These are phyloP conservation scores for Volucella zonaria DNA, from an alignment of 2,888 invertebrate genomes.

Conservation along the genomic window DNA sequence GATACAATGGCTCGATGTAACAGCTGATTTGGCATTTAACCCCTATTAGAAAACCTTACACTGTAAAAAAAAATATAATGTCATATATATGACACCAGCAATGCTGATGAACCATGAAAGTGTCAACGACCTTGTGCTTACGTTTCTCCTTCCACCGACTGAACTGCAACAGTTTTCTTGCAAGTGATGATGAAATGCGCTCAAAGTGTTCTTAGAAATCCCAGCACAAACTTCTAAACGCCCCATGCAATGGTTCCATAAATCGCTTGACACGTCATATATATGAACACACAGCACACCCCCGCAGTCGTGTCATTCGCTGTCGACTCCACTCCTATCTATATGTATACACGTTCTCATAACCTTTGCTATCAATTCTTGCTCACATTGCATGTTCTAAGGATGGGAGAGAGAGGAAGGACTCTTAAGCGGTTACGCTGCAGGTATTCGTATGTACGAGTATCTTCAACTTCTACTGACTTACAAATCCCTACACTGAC, in stretches of 20 bases:
- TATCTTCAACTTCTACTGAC: conserved; percentile 29
- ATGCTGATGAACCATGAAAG: too few relatives aligned
- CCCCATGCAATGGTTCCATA: conserved; percentile 34
- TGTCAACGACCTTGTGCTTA: background rate
- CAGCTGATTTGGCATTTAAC: too few relatives aligned
- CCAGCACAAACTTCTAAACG: conserved; percentile 9
- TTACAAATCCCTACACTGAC: conserved; percentile 47
- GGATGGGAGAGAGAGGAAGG: background rate
- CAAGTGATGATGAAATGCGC: too few relatives aligned
- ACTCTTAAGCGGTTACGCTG: conserved; percentile 53
- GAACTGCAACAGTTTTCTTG: background rate
- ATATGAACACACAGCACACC: conserved; percentile 13
- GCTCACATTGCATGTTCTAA: conserved; percentile 17
- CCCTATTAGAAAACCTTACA: too few relatives aligned
- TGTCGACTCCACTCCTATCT: too few relatives aligned
- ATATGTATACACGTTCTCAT: too few relatives aligned
- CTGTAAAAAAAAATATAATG: too few relatives aligned
- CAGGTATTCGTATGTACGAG: conserved; percentile 37
- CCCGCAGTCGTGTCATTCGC: background rate
- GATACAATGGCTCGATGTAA: too few relatives aligned
- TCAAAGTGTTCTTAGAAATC: background rate
- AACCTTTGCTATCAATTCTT: background rate
- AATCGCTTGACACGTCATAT: conserved; percentile 56
- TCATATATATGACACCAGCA: too few relatives aligned
- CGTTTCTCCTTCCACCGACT: background rate